Conservation (phyloP, 2,888 invertebrate species). For the Dolichomitus sp. region DNA sequence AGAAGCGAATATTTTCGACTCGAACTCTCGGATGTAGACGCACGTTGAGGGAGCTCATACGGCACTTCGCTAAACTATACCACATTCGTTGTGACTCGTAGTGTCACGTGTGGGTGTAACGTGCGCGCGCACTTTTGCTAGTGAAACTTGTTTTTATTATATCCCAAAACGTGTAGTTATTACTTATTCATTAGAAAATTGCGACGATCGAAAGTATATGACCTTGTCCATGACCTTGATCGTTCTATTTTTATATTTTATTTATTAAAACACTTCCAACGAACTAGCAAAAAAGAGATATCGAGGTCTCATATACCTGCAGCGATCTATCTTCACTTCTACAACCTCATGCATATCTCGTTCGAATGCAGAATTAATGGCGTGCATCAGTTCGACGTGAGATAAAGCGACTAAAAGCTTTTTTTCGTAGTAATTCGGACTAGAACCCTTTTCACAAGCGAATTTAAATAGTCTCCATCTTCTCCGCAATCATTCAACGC, state of each 20-base stretch:
- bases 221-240: neutral
- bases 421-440: slow-evolving; percentile 76
- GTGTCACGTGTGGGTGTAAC: slow-evolving; percentile 39
- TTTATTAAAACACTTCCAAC: neutral
- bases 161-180: neutral
- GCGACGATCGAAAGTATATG: neutral
- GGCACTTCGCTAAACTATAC: slow-evolving; percentile 51
- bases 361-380: slow-evolving; percentile 75
- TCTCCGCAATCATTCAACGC: slow-evolving; percentile 59
- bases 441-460: slow-evolving; percentile 43
- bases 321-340: slow-evolving; percentile 46
- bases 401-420: slow-evolving; percentile 80
- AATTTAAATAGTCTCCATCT: slow-evolving; percentile 60
- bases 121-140: slow-evolving; percentile 47
- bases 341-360: slow-evolving; percentile 59
- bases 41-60: slow-evolving; percentile 41
- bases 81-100: slow-evolving; percentile 46
- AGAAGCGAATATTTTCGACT: slow-evolving; percentile 22
- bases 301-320: slow-evolving; percentile 11
- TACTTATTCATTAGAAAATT: neutral
- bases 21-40: slow-evolving; percentile 28
- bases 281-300: neutral
- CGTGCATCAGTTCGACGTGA: slow-evolving; percentile 63
- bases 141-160: neutral
- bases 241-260: neutral